Conservation (phyloP, 2,888 invertebrate genomes). For the Xanthostigma xanthostigma region DNA sequence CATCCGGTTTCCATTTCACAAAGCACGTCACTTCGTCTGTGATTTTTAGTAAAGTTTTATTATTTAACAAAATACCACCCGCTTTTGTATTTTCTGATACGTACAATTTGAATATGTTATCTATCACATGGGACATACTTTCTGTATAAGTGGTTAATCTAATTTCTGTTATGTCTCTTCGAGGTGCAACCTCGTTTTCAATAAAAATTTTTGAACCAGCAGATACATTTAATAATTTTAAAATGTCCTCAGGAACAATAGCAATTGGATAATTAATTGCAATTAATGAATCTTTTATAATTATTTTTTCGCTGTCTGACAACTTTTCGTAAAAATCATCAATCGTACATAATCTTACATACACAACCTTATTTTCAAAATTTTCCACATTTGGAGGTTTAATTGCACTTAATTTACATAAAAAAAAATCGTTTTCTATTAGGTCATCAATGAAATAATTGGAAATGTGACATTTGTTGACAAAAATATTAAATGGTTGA, state of each 20-base stretch:
- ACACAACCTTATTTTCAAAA: slow-evolving; percentile 6
- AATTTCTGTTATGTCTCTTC: slow-evolving; percentile 35
- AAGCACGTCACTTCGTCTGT: slow-evolving; percentile 26
- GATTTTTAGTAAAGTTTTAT: slow-evolving; percentile 33
- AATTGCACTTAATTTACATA: slow-evolving; percentile 20
- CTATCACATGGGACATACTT: slow-evolving; percentile 23
- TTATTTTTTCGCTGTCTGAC: slow-evolving; percentile 1
- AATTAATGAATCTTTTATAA: slow-evolving; percentile 6
- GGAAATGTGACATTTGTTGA: slow-evolving; percentile 20
- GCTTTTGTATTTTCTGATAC: slow-evolving; percentile 33
- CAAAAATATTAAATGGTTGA: slow-evolving; percentile 27
- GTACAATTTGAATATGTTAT: slow-evolving; percentile 33
- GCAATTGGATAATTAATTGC: slow-evolving; percentile 16
- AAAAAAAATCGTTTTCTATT: slow-evolving; percentile 7
- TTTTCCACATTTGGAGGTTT: slow-evolving; percentile 5
- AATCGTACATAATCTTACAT: slow-evolving; percentile 9
- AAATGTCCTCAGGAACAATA: slow-evolving; percentile 37
- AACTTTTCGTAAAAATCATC: slow-evolving; percentile 7
- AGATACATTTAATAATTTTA: slow-evolving; percentile 35
- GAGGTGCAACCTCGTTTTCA: slow-evolving; percentile 26
- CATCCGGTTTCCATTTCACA: slow-evolving; percentile 32
- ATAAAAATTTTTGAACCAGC: slow-evolving; percentile 41
- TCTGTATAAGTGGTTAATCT: slow-evolving; percentile 19
- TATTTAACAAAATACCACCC: slow-evolving; percentile 38
- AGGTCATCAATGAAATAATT: slow-evolving; percentile 6